These are phyloP conservation scores for Catharus minimus DNA, from an alignment of 2,113 vertebrate species.

Conservation along the genomic window DNA sequence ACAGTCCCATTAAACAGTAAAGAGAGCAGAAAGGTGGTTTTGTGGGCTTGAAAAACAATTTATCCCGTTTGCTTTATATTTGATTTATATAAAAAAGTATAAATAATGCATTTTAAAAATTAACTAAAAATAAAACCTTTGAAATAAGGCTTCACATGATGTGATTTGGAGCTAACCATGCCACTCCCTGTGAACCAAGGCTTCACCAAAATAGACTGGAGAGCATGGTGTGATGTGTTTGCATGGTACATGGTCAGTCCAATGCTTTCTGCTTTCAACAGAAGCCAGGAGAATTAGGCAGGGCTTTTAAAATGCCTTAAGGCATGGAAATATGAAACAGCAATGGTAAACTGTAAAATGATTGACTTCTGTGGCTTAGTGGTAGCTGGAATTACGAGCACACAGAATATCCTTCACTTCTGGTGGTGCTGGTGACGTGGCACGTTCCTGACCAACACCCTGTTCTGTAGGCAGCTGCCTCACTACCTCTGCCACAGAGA, in stretches of 20 bases:
- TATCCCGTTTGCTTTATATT: neutral
- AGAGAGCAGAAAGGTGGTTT: neutral
- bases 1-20: neutral
- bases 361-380: neutral
- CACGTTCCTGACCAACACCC: neutral
- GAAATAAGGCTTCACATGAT: neutral
- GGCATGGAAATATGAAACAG: neutral
- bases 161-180: neutral
- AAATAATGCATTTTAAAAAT: neutral
- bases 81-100: neutral
- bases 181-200: neutral
- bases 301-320: neutral
- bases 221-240: neutral
- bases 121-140: neutral
- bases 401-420: neutral
- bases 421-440: neutral
- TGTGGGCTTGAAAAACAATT: conserved; percentile 3
- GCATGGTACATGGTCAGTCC: neutral
- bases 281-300: neutral
- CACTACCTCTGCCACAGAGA: neutral
- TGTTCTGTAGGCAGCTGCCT: neutral
- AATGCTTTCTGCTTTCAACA: neutral
- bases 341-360: neutral
- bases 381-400: neutral
- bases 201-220: neutral